A percentile compares a stretch with the other conserved stretches of the same genome.
Conservation (phyloP, 2,888 invertebrate genomes). For the Nesidiocoris tenuis region DNA sequence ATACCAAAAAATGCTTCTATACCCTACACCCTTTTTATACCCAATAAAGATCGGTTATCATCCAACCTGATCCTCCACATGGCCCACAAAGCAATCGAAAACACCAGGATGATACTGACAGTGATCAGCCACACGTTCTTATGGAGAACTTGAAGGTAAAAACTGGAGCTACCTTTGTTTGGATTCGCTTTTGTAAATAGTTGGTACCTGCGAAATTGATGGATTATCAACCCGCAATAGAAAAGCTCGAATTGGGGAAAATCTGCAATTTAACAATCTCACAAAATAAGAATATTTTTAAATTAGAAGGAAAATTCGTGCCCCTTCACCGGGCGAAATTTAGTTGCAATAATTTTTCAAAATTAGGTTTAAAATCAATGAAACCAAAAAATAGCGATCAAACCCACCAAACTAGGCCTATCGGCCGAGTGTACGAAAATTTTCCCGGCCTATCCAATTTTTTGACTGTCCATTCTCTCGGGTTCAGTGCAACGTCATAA, state of each 20-base stretch:
- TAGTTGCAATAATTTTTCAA: no score
- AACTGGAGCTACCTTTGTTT: neutral
- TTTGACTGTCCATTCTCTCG: neutral
- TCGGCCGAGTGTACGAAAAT: constrained; percentile 2
- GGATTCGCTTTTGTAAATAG: constrained; percentile 1
- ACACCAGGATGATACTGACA: neutral
- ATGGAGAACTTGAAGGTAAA: constrained; percentile 1
- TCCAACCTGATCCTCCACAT: constrained; percentile 12
- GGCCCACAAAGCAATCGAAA: neutral
- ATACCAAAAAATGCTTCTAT: no score
- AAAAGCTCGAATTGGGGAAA: neutral
- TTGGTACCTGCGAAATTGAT: constrained; percentile 12
- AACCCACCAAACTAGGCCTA: constrained; percentile 12
- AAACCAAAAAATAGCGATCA: no score
- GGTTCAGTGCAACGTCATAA: constrained; percentile 12
- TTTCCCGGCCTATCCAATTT: neutral
- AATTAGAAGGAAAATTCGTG: no score
- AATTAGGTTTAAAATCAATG: no score
- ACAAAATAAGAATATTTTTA: no score
- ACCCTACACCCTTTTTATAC: no score
- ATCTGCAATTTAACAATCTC: no score
- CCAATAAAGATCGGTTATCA: no score
- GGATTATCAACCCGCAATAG: no score
- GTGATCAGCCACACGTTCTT: constrained; percentile 7
- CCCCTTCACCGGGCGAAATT: no score